These are phyloP conservation scores for Oligia latruncula DNA, from an alignment of 2,888 invertebrate species.

Conservation along the genomic window DNA sequence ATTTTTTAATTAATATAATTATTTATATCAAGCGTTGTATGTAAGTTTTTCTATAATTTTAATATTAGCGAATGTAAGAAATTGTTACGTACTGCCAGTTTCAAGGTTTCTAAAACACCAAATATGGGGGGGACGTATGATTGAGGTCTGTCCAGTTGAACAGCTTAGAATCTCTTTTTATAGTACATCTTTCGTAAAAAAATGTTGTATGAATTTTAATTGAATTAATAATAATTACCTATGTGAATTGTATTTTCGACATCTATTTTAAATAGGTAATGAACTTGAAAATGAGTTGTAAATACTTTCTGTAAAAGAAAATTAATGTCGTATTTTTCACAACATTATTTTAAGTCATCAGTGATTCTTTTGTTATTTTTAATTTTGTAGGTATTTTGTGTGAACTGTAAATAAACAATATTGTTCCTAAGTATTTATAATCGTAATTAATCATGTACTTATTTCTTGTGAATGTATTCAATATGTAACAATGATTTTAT, in stretches of 20 bases:
- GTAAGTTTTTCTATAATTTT: constrained; percentile 72
- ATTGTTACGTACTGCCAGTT: constrained; percentile 87
- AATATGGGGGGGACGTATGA: constrained; percentile 76
- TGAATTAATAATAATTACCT: constrained; percentile 42
- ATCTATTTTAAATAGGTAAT: constrained; percentile 47
- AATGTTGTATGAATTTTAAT: constrained; percentile 44
- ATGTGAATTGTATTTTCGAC: constrained; percentile 49
- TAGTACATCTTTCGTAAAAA: constrained; percentile 50
- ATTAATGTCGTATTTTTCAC: constrained; percentile 22
- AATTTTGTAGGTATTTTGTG: constrained; percentile 53
- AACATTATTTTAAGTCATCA: constrained; percentile 25
- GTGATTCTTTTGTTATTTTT: constrained; percentile 20
- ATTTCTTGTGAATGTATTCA: constrained; percentile 61
- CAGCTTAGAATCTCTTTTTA: constrained; percentile 66
- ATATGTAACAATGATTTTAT: constrained; percentile 50
- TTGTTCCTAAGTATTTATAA: constrained; percentile 65
- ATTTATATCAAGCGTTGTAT: constrained; percentile 77
- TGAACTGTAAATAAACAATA: constrained; percentile 61
- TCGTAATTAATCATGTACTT: constrained; percentile 63
- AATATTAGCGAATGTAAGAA: constrained; percentile 77
- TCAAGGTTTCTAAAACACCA: constrained; percentile 87
- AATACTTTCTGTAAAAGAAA: constrained; percentile 51
- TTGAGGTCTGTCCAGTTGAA: constrained; percentile 75
- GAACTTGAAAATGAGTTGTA: constrained; percentile 50
- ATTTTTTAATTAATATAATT: constrained; percentile 73